Conservation (phyloP, 2,888 invertebrate genomes). For the Argyresthia goedartella region DNA sequence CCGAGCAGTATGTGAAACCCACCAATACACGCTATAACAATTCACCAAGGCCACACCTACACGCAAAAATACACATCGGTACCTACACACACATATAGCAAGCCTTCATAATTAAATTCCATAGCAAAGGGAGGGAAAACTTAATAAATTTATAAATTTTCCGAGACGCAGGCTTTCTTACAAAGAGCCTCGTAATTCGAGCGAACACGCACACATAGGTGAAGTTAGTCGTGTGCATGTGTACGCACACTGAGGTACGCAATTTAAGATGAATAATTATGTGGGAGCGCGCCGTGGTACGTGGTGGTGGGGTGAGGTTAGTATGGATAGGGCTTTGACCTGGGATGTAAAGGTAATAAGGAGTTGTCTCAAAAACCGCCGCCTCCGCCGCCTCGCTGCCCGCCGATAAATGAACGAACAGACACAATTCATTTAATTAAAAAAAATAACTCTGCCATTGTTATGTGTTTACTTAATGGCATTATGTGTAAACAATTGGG, state of each 20-base stretch:
- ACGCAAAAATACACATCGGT: too few relatives aligned
- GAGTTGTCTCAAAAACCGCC: background rate
- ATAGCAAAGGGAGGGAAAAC: slow-evolving; percentile 25
- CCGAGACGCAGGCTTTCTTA: slow-evolving; percentile 39
- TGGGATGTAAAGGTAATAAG: too few relatives aligned
- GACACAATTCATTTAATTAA: too few relatives aligned
- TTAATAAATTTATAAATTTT: slow-evolving; percentile 66
- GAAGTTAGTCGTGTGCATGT: background rate
- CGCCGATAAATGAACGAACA: too few relatives aligned
- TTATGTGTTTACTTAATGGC: too few relatives aligned
- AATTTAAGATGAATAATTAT: slow-evolving; percentile 72
- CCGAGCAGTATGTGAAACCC: too few relatives aligned
- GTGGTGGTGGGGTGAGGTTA: slow-evolving; percentile 27
- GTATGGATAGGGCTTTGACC: slow-evolving; percentile 33
- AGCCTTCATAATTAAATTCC: slow-evolving; percentile 36
- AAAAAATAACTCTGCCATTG: too few relatives aligned
- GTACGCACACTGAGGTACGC: slow-evolving; percentile 51
- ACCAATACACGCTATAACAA: too few relatives aligned
- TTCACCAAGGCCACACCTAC: too few relatives aligned
- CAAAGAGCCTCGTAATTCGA: slow-evolving; percentile 48
- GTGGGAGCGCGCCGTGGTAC: slow-evolving; percentile 61
- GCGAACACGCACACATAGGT: slow-evolving; percentile 19
- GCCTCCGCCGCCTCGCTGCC: too few relatives aligned
- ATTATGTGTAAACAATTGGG: too few relatives aligned
- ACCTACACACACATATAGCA: too few relatives aligned